Conservation (phyloP, 2,113 vertebrate genomes). For the Lipophrys pholis region DNA sequence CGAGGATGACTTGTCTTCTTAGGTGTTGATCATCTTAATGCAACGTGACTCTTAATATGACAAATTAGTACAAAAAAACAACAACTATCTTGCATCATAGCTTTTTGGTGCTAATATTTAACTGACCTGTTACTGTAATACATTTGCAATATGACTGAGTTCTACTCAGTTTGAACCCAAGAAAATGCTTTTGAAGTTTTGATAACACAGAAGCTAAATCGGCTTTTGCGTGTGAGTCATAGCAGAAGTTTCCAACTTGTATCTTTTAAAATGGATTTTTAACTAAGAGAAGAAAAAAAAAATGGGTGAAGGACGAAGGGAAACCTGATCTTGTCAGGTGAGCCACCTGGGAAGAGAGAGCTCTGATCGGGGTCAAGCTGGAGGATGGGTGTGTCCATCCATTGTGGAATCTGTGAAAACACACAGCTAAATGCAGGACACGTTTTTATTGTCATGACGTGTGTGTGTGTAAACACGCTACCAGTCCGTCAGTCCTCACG, state of each 20-base stretch:
- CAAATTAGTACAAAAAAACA: slow-evolving; percentile 10
- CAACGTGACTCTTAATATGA: slow-evolving; percentile 23
- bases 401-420: slow-evolving; percentile 44
- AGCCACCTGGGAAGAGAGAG: slow-evolving; percentile 69
- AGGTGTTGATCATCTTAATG: slow-evolving; percentile 24
- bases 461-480: not conserved
- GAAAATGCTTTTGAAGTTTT: too few species aligned
- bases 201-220: too few species aligned
- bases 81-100: not conserved
- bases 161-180: too few species aligned
- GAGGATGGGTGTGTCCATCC: slow-evolving; percentile 45
- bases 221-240: not conserved
- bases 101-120: slow-evolving; percentile 1
- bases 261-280: not conserved
- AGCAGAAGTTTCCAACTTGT: not conserved
- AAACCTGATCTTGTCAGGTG: slow-evolving; percentile 69
- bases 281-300: not conserved
- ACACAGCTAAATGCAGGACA: slow-evolving; percentile 26
- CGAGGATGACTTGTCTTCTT: slow-evolving; percentile 29
- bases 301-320: slow-evolving; percentile 21
- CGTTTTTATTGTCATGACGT: slow-evolving; percentile 23
- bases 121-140: not conserved
- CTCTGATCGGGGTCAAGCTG: slow-evolving; percentile 52
- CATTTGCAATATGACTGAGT: too few species aligned
- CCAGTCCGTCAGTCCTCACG: not conserved